Base-by-base conservation (phyloP, 53 echinoderm and acorn worm species). In the Apostichopus leukothele region DNA sequence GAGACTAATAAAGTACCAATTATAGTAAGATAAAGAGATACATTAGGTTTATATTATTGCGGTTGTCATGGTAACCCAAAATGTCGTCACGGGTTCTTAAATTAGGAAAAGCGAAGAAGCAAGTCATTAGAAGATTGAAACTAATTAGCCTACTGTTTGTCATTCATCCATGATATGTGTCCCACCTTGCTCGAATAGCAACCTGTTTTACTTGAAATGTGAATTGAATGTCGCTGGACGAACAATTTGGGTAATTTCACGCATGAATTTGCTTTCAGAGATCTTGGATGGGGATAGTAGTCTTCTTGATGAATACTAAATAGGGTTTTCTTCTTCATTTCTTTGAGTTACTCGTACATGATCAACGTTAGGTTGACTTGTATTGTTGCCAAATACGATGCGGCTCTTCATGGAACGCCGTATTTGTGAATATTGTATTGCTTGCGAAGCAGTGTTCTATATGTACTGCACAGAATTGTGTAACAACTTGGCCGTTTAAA, bases 111-210 rank as follows among this genome's bases (percentile, higher is more conserved):
- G 81, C 81, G 81, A 12, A 20, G 52, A 81, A 59, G 59, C 20
- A 59, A 81, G 23, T 81, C 54, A 81, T 81, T 81, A 81, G 55
- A 21, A 59, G 54, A 53, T 51, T 81, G 81, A 52, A 79, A 50
- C 79, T 79, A 79, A 81, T 81, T 81, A 81, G 81, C 81, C 20
- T 54, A 59, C 55, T 81, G 60, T 54, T 55, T 81, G 55, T 23
- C 55, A 81, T 54, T 81, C 54, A 51, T 55, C 21, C 23, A 54
- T 81, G 81, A 59, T 54, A 20, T 6, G 71, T 6, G 71, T 71
- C 71, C 71, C 71, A 71, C 71, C 18, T 71, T 71, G n/a, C 71
- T 71, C 6, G 71, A 18, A 19, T 18, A 18, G 14, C 71, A 71
- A 19, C 18, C 71, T 71, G 6, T 19, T 39, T 16, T 16, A 71